Conservation (phyloP, 37 sponge, comb jelly and placozoan species). For the Ianthella basta region DNA sequence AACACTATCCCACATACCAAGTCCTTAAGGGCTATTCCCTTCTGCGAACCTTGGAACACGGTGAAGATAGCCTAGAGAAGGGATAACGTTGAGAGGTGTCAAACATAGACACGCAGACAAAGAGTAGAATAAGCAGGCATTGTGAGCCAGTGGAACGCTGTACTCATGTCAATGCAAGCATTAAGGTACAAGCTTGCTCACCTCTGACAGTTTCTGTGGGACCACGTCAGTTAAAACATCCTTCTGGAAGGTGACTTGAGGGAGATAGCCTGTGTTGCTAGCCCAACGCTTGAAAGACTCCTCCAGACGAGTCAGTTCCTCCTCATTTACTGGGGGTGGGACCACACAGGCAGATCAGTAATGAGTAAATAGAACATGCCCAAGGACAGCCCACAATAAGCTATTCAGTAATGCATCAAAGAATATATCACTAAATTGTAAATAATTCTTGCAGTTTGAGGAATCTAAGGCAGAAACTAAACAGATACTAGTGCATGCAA, state of each 20-base stretch:
- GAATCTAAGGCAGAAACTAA: too few relatives aligned
- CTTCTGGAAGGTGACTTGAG: conserved; percentile 67
- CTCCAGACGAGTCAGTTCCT: conserved; percentile 55
- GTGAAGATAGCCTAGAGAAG: conserved; percentile 64
- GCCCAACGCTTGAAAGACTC: conserved; percentile 70
- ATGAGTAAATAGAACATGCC: too few relatives aligned
- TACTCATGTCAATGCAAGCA: too few relatives aligned
- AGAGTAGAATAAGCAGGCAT: too few relatives aligned
- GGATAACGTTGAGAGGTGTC: neutral
- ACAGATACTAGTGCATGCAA: too few relatives aligned
- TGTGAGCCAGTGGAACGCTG: too few relatives aligned
- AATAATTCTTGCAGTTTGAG: too few relatives aligned
- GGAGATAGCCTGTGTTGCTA: conserved; percentile 57
- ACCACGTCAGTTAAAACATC: conserved; percentile 82
- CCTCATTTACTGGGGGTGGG: conserved; percentile 47
- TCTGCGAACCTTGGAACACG: conserved; percentile 68
- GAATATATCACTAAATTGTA: too few relatives aligned
- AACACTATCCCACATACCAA: conserved; percentile 84
- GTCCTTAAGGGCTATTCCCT: conserved; percentile 81
- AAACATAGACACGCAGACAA: too few relatives aligned
- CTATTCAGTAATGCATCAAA: too few relatives aligned
- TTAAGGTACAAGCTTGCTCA: neutral
- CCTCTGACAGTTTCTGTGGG: conserved; percentile 81
- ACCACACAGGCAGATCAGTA: neutral
- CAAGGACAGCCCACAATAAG: too few relatives aligned